Evolutionary conservation across 2,888 invertebrate species (phyloP), one percentile per base, ranked within the genome.

Genomic region (Andrena minutula): DNA sequence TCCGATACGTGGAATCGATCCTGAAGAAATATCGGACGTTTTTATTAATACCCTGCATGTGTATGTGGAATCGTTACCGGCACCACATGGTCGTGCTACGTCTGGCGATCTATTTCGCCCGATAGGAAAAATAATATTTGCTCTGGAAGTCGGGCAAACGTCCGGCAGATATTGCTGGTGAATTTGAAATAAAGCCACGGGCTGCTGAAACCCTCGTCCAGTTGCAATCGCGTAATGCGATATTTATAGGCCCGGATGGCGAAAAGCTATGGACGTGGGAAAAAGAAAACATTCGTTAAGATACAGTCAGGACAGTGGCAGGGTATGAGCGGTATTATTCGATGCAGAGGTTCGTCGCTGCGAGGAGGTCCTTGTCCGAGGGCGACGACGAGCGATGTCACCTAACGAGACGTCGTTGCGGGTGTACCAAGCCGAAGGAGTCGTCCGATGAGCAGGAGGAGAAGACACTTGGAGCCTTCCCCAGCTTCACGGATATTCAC

Each of bases 121-220:
- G 88, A 85, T 85, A 78, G 79, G 86, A 86, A 86, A 87, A 89
- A 90, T 89, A 90, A 90, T 90, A 90, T 90, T 90, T 90, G 79
- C 79, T 72, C 82, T 70, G 32, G 49, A 71, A 65, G 71, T 76
- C 75, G 28, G 23, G 51, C 65, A 41, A 85, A 70, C 63, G 56
- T 60, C 28, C 63, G 68, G 47, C 26, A 51, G 74, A 76, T 77
- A 71, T 75, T 60, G 60, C 32, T 12, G 23, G 69, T 41, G 76
- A 81, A 76, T 64, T 73, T 41, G 61, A 66, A 75, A 60, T 64
- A 64, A 80, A 77, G 16, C 58, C 12, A 35, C 20, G 12, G n/a
- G 10, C 30, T n/a, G 61, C 20, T 41, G 35, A 77, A 63, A 85
- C 69, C 76, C 49, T 51, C 58, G 16, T 79, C 26, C 63, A 16